A percentile compares a stretch with the other conserved stretches of the same genome.
These are phyloP conservation scores for Eristalinus sepulchralis DNA, from an alignment of 2,888 invertebrate genomes.

Conservation along the genomic window DNA sequence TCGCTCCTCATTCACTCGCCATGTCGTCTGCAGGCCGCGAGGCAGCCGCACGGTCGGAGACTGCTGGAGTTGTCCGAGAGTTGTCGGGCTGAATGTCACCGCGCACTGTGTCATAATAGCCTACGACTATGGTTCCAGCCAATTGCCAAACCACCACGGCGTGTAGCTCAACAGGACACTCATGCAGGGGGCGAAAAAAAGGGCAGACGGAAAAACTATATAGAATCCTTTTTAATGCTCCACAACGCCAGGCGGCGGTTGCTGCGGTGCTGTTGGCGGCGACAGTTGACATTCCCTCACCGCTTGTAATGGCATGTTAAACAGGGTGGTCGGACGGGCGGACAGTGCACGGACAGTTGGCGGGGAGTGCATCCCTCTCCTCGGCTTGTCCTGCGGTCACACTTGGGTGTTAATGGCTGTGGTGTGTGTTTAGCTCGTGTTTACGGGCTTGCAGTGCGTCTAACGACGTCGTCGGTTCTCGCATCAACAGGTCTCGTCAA, in stretches of 20 bases:
- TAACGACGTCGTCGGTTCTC: neutral
- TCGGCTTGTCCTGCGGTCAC: constrained; percentile 44
- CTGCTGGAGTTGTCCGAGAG: constrained; percentile 38
- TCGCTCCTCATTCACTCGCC: neutral
- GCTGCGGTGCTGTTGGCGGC: constrained; percentile 30
- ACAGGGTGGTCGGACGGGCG: constrained; percentile 53
- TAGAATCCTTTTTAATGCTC: constrained; percentile 46
- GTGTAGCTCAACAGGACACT: constrained; percentile 70
- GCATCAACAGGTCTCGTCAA: constrained; percentile 17
- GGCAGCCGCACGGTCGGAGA: neutral
- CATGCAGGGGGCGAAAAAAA: constrained; percentile 29
- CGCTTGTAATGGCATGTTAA: constrained; percentile 68
- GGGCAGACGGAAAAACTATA: neutral
- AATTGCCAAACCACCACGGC: constrained; percentile 68
- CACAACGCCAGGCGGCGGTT: constrained; percentile 9
- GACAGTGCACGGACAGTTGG: constrained; percentile 53
- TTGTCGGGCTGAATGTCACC: constrained; percentile 24
- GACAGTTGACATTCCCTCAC: constrained; percentile 54
- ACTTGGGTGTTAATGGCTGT: constrained; percentile 57
- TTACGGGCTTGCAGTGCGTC: constrained; percentile 15
- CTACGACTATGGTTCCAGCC: constrained; percentile 63
- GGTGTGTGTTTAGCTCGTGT: constrained; percentile 50
- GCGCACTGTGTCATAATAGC: constrained; percentile 60
- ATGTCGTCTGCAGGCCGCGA: constrained; percentile 13
- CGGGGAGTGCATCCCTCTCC: constrained; percentile 7